These are phyloP conservation scores for Clusia tigrina DNA, from an alignment of 2,888 invertebrate genomes.

Conservation along the genomic window DNA sequence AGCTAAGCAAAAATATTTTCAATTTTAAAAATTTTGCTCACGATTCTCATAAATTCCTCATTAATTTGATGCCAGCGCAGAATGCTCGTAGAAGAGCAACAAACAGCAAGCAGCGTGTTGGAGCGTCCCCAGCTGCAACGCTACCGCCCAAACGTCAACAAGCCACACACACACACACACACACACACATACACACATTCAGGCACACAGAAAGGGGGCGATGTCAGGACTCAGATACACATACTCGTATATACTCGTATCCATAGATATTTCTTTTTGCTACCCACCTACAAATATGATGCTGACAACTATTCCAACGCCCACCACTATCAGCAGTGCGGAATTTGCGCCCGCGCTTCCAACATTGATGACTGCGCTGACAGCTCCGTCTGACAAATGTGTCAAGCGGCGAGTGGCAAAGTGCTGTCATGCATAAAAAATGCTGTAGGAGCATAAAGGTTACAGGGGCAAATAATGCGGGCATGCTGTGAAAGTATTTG, in stretches of 20 bases:
- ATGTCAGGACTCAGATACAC: too few species aligned
- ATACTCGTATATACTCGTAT: too few species aligned
- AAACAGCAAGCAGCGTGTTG: constrained; percentile 8
- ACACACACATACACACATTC: neutral
- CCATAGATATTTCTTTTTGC: neutral
- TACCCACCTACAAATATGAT: neutral
- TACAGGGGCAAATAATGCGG: too few species aligned
- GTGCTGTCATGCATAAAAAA: constrained; percentile 4
- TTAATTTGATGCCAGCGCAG: constrained; percentile 48
- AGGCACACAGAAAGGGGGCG: neutral
- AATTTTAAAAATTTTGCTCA: constrained; percentile 50
- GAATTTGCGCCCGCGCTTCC: constrained; percentile 4
- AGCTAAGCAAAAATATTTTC: constrained; percentile 35
- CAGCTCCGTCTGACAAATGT: constrained; percentile 39
- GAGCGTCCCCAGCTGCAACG: constrained; percentile 26
- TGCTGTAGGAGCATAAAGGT: too few species aligned
- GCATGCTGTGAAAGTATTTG: too few species aligned
- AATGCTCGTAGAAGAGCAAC: neutral
- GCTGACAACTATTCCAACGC: neutral
- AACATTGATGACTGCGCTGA: constrained; percentile 53
- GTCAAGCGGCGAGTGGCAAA: constrained; percentile 2
- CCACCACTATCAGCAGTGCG: neutral
- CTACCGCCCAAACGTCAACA: neutral
- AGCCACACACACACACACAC: constrained; percentile 14
- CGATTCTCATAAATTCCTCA: constrained; percentile 53